Conservation (phyloP, 2,797 vertebrate species). For the Aphelocoma californica region DNA sequence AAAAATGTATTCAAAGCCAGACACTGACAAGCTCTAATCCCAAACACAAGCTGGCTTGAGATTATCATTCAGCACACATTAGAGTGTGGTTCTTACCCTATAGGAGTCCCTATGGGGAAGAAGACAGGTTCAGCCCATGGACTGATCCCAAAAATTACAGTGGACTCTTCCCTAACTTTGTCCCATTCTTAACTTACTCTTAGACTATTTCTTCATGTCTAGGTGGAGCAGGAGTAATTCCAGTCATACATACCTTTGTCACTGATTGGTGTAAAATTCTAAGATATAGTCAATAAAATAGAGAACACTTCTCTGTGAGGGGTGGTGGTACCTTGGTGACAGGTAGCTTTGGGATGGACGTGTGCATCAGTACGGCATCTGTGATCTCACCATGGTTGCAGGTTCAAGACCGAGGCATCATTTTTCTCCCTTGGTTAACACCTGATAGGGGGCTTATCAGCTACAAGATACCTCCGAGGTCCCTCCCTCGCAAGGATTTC, state of each 20-base stretch:
- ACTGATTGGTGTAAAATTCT: not conserved
- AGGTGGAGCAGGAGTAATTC: not conserved
- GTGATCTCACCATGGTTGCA: not conserved
- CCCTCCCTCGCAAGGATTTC: not conserved
- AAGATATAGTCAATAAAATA: not conserved
- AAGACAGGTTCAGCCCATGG: not conserved
- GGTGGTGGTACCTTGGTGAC: not conserved
- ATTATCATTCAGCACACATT: not conserved
- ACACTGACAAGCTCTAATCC: not conserved
- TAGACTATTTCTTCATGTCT: not conserved
- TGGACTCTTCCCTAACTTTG: not conserved
- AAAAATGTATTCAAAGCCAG: not conserved
- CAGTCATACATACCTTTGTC: not conserved
- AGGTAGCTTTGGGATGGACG: not conserved
- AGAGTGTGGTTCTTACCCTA: fast-evolving
- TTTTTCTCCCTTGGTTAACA: not conserved
- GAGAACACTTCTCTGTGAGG: not conserved
- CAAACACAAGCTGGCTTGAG: not conserved
- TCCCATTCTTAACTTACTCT: not conserved
- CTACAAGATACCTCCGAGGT: fast-evolving
- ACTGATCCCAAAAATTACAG: not conserved
- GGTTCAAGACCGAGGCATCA: not conserved
- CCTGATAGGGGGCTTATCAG: not conserved
- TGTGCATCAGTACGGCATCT: not conserved
- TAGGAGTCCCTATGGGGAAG: not conserved